Evolutionary conservation across 2,888 invertebrate genomes (phyloP).

Genomic region (Meiosimyza decipiens): DNA sequence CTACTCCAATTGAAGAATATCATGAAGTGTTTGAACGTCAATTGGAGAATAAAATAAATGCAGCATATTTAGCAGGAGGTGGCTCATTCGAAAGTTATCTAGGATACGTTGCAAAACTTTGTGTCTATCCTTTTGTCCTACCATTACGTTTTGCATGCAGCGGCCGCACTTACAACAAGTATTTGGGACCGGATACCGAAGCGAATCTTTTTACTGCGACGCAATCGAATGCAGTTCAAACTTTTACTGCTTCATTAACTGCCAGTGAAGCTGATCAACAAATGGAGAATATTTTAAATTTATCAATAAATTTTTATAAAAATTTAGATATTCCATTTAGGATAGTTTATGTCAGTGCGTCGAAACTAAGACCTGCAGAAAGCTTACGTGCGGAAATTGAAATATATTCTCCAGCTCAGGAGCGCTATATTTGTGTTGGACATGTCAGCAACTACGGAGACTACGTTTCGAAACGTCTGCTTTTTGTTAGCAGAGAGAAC

Average conservation of each 20-base stretch:
- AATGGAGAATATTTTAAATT: conserved; percentile 70
- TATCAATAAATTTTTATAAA: conserved; percentile 72
- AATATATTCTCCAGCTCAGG: conserved; percentile 76
- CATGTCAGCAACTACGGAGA: conserved; percentile 77
- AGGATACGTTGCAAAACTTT: conserved; percentile 73
- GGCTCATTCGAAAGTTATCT: conserved; percentile 79
- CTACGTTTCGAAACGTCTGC: conserved; percentile 81
- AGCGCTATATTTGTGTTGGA: conserved; percentile 78
- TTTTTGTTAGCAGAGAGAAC: conserved; percentile 75
- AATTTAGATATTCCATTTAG: conserved; percentile 76
- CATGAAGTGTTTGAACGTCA: conserved; percentile 72
- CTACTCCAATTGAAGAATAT: conserved; percentile 71
- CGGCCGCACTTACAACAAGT: conserved; percentile 75
- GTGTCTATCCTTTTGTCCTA: conserved; percentile 71
- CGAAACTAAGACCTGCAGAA: conserved; percentile 74
- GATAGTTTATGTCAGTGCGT: conserved; percentile 72
- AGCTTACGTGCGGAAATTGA: conserved; percentile 76
- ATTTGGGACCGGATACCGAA: conserved; percentile 54
- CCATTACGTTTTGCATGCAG: conserved; percentile 78
- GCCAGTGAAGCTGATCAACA: conserved; percentile 67
- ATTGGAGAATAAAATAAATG: conserved; percentile 67
- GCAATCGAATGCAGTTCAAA: conserved; percentile 76
- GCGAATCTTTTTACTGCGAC: conserved; percentile 73
- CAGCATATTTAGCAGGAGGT: conserved; percentile 80
- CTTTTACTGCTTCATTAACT: conserved; percentile 73